A percentile compares a stretch with the other conserved stretches of the same genome.
Evolutionary conservation across 92 coral and sea anemone genomes (phyloP).

Genomic region (Epizoanthus ramosus): DNA sequence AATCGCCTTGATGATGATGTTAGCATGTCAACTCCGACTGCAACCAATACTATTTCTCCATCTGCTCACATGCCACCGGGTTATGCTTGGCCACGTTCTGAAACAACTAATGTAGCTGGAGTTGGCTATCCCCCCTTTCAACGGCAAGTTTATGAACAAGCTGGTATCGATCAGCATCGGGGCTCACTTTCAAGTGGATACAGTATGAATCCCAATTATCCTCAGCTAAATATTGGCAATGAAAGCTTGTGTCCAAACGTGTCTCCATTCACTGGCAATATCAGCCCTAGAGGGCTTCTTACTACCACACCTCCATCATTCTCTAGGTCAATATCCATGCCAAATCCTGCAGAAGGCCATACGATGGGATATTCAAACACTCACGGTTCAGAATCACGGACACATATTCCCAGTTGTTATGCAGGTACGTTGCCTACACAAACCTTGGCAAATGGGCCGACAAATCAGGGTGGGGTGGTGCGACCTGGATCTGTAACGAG

Average conservation of each 20-base stretch:
- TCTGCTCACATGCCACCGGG: slow-evolving; percentile 55
- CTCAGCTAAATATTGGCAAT: slow-evolving; percentile 47
- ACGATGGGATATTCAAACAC: slow-evolving; percentile 38
- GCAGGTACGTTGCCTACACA: slow-evolving; percentile 45
- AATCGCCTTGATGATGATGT: slow-evolving; percentile 88
- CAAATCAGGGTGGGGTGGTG: slow-evolving; percentile 25
- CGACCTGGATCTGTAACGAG: slow-evolving; percentile 46
- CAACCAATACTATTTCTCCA: slow-evolving; percentile 61
- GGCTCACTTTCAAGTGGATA: slow-evolving; percentile 54
- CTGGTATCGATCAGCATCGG: slow-evolving; percentile 70
- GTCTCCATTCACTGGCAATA: slow-evolving; percentile 84
- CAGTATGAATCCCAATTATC: slow-evolving; percentile 65
- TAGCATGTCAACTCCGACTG: slow-evolving; percentile 58
- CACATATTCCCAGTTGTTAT: slow-evolving; percentile 42
- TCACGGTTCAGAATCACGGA: slow-evolving; percentile 31
- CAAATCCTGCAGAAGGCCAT: slow-evolving; percentile 59
- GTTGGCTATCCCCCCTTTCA: slow-evolving; percentile 63
- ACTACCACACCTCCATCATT: slow-evolving; percentile 60
- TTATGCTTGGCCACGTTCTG: slow-evolving; percentile 61
- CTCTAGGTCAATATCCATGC: slow-evolving; percentile 78
- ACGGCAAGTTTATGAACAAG: slow-evolving; percentile 78
- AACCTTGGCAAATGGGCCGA: slow-evolving; percentile 72
- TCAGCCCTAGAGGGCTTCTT: slow-evolving; percentile 58
- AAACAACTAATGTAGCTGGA: slow-evolving; percentile 50
- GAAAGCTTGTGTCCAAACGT: slow-evolving; percentile 88